Base-by-base conservation (phyloP, 2,888 invertebrate species). In the Drosophila lutescens region DNA sequence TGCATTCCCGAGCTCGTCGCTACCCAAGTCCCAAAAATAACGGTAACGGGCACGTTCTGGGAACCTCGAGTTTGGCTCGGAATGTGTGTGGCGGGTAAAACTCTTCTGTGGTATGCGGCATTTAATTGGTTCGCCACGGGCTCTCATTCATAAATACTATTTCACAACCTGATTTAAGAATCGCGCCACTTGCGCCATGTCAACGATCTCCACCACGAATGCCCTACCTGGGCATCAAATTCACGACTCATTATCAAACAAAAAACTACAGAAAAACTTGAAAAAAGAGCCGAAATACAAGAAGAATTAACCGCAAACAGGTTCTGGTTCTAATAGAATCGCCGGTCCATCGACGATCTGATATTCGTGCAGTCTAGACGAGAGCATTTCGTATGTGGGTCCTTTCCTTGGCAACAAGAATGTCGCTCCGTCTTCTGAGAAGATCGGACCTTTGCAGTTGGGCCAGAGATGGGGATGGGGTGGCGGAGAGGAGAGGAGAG, bases 131-230 rank as follows among this genome's bases (percentile, higher is more conserved):
- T 55, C 36, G 53, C 12, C 36, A 46, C 50, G 43, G 36, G 55
- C 40, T 49, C 72, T 73, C 86, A 87, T 83, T 88, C 88, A 88
- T 88, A 86, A 86, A 80, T 72, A 73, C 76, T 70, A 83, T 84
- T 88, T 88, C 84, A 84, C 87, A 85, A 88, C 87, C 85, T 88
- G 87, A 84, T 79, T 32, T 63, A 67, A 74, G 73, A 68, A 63
- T 50, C 58, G 76, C 81, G 74, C 81, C 77, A 85, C 89, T 79
- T 88, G 82, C 76, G 74, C 74, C 76, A 85, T 86, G 85, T 86
- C 85, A 86, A 81, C 76, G 87, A 79, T 81, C 89, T 83, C 68
- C 63, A 15, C 66, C 59, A 30, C 30, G 40, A 38, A 41, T 59
- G 58, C 32, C 40, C 74, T 74, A 70, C 76, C 70, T 74, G 70